Conservation (phyloP, 2,113 vertebrate species). For the Nannospalax galili region DNA sequence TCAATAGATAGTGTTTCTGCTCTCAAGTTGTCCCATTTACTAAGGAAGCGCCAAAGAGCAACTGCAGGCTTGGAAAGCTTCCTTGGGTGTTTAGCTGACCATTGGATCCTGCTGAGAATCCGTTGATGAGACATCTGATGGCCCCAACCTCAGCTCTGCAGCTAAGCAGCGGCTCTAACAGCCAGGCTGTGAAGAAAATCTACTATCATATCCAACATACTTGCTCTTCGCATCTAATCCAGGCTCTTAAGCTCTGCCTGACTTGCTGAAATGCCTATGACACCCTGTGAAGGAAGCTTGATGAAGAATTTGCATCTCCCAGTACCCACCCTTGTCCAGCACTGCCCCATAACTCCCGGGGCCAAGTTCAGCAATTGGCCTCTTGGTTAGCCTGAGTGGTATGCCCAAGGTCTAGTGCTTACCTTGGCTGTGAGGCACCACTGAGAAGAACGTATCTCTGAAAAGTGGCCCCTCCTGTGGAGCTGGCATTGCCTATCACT, state of each 20-base stretch:
- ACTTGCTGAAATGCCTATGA: background rate
- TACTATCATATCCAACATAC: background rate
- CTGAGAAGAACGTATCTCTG: background rate
- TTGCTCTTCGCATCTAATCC: background rate
- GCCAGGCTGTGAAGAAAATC: background rate
- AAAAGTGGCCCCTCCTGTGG: background rate
- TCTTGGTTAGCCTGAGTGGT: background rate
- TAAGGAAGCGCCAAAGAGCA: background rate
- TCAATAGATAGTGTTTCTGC: background rate
- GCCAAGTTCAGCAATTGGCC: background rate
- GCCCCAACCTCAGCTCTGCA: background rate
- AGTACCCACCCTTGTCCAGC: background rate
- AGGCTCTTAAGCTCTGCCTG: background rate
- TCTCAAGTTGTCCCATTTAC: background rate
- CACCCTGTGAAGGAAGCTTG: background rate
- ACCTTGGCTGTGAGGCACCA: background rate
- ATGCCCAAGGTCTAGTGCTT: background rate
- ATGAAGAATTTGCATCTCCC: background rate
- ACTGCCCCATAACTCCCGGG: background rate
- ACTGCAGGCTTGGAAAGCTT: background rate
- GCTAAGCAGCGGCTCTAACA: rapidly evolving
- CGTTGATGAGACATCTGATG: background rate
- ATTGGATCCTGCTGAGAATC: background rate
- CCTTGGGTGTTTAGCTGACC: background rate
- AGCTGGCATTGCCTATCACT: background rate